Conservation (phyloP, 2,113 vertebrate species). For the Clinocottus analis region DNA sequence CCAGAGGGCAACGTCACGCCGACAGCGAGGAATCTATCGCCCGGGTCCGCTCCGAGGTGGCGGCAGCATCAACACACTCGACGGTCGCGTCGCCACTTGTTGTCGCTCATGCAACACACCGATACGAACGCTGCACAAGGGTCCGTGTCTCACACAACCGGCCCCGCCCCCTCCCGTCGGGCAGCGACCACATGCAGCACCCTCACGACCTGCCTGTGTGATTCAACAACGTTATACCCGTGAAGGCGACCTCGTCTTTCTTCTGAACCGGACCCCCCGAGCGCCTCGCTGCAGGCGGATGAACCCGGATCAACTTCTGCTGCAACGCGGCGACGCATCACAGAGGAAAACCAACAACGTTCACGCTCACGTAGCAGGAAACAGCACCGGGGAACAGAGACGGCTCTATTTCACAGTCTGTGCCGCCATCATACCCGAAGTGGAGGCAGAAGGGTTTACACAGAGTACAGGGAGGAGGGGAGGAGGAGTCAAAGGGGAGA, state of each 20-base stretch:
- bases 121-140: too few relatives aligned
- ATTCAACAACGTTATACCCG: neutral
- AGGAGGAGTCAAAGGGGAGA: conserved; percentile 14
- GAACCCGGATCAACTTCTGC: neutral
- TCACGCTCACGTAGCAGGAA: neutral
- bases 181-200: neutral
- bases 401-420: neutral
- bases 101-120: conserved; percentile 3
- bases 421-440: neutral
- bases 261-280: neutral
- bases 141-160: neutral
- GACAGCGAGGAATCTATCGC: conserved; percentile 64
- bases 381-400: neutral
- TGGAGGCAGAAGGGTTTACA: conserved; percentile 14
- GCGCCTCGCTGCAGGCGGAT: neutral
- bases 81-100: conserved; percentile 24
- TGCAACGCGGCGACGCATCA: neutral
- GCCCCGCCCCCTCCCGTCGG: neutral
- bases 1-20: conserved; percentile 58
- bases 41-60: too few relatives aligned
- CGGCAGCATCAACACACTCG: conserved; percentile 46
- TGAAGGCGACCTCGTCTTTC: neutral
- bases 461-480: conserved; percentile 13
- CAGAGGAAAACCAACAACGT: neutral
- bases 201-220: neutral